Conservation (phyloP, 2,113 vertebrate genomes). For the Percina caprodes region DNA sequence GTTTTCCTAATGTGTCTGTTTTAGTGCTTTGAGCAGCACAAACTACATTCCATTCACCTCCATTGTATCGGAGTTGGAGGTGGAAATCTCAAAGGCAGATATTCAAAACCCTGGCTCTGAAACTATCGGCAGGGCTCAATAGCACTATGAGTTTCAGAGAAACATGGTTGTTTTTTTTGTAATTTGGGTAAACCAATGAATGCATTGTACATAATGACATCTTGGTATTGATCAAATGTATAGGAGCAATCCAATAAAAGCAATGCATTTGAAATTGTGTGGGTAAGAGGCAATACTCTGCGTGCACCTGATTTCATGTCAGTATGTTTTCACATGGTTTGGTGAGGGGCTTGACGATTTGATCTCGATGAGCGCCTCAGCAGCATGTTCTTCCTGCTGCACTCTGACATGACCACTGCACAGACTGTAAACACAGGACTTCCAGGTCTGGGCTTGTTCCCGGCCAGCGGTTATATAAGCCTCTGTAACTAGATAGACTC, state of each 20-base stretch:
- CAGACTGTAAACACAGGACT: slow-evolving; percentile 76
- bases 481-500: slow-evolving; percentile 24
- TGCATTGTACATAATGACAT: neutral
- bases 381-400: slow-evolving; percentile 46
- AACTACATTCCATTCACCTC: neutral
- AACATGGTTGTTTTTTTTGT: neutral
- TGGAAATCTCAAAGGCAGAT: neutral
- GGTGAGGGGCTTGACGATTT: slow-evolving; percentile 15
- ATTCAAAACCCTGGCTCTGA: neutral
- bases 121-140: too few relatives aligned
- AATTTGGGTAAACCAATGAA: neutral
- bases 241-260: neutral
- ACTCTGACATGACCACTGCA: slow-evolving; percentile 43
- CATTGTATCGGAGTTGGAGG: neutral
- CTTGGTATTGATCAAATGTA: neutral
- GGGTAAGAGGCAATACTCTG: neutral
- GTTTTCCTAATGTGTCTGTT: slow-evolving; percentile 7
- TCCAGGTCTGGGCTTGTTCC: slow-evolving; percentile 69
- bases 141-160: neutral
- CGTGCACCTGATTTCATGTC: neutral
- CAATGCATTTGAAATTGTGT: neutral
- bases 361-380: slow-evolving; percentile 23
- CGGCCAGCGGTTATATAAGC: slow-evolving; percentile 54
- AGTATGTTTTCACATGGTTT: neutral
- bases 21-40: rapidly evolving